phyloP scores from a whole-genome alignment of 2,797 vertebrate genomes.

The Premnoplex brunnescens region DNA sequence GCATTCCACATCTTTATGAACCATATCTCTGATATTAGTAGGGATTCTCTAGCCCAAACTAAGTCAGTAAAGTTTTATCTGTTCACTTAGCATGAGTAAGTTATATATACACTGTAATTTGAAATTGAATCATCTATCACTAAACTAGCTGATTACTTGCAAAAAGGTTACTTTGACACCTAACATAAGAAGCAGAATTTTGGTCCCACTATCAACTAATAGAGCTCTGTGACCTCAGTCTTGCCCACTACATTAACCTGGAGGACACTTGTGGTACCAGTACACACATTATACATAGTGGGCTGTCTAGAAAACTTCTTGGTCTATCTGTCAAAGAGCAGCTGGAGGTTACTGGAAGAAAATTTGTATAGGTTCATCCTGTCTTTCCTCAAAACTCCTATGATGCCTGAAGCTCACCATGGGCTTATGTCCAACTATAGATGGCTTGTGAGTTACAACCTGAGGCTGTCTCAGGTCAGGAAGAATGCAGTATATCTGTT shows the following conservation, averaged over 20 bases:
- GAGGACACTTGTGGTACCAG: neutral
- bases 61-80: neutral
- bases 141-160: neutral
- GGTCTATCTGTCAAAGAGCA: neutral
- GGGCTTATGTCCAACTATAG: neutral
- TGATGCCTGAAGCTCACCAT: neutral
- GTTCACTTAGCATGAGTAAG: neutral
- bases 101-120: neutral
- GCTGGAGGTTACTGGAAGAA: neutral
- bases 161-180: neutral
- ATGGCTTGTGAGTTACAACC: neutral
- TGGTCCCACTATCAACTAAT: neutral
- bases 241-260: neutral
- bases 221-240: neutral
- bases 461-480: neutral
- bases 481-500: neutral
- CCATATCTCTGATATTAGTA: neutral
- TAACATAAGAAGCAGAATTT: neutral
- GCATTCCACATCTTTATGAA: neutral
- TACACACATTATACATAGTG: rapidly evolving
- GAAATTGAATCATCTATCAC: neutral
- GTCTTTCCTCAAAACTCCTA: neutral
- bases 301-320: neutral
- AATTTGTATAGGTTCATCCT: neutral
- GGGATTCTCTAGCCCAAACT: neutral